phyloP scores from a whole-genome alignment of 2,888 invertebrate genomes.

The Tribolium freemani region DNA sequence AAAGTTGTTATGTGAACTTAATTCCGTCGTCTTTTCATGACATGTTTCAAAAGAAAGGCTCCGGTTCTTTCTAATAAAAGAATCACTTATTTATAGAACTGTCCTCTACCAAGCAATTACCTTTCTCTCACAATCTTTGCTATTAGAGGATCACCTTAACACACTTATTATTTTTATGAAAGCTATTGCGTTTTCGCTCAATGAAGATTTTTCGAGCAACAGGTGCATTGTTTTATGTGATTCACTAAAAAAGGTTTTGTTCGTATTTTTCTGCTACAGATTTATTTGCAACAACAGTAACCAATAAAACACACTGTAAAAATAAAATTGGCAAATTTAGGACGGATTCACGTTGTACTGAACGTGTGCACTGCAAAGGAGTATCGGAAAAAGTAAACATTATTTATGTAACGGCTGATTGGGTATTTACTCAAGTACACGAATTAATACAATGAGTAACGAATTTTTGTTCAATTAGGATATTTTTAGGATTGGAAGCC shows the following conservation, averaged over 20 bases:
- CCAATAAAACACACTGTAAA: background rate
- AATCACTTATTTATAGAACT: constrained; percentile 10
- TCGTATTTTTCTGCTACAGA: background rate
- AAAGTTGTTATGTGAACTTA: constrained; percentile 9
- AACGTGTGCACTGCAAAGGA: constrained; percentile 32
- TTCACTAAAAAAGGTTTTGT: too few relatives aligned
- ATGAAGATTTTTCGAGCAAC: background rate
- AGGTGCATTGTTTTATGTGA: background rate
- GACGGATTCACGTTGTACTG: constrained; percentile 21
- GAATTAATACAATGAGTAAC: background rate
- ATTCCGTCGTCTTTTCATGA: constrained; percentile 5
- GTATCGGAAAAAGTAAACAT: background rate
- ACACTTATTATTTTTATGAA: constrained; percentile 20
- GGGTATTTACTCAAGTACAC: background rate
- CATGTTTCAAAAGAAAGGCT: constrained; percentile 1
- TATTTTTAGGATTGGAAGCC: background rate
- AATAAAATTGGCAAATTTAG: background rate
- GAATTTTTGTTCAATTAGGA: too few relatives aligned
- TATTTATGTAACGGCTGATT: constrained; percentile 17
- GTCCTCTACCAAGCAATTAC: constrained; percentile 2
- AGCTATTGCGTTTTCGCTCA: background rate
- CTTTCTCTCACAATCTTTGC: constrained; percentile 7
- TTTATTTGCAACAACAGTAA: background rate
- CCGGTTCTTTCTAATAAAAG: background rate
- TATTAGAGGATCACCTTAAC: constrained; percentile 28